Evolutionary conservation across 2,113 vertebrate genomes (phyloP), one percentile per base, ranked within the genome.

Genomic region (Azemiops feae): DNA sequence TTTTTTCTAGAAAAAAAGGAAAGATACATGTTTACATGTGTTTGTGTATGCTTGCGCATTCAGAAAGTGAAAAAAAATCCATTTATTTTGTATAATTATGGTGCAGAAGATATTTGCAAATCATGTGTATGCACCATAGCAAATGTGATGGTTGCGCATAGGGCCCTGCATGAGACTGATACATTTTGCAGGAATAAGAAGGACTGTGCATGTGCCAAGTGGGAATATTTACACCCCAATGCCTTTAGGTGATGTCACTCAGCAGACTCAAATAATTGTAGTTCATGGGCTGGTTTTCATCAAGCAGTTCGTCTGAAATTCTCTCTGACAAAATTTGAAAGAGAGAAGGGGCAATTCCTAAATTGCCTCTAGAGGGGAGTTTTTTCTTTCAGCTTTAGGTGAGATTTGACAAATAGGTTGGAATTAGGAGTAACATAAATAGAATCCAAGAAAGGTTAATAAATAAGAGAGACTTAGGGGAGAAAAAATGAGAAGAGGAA

Each of bases 21-120:
- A 22, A 22, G 43, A 25, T 55, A 12, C 14, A 20, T 55, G 47
- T 12, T 20, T 52, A 25, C 27, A 58, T 85, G 16, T 88, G 45
- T 39, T 7, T 27, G 45, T 60, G 30, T 74, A 34, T 43, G 30
- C 1, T 22, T 39, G 27, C 1, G 7, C 7, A 20, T 81, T 81
- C 16, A 34, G 53, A 18, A 22, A 23, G 22, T 39, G 87, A 23
- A 85, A 96, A 91, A 95, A 93, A 97, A 97, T 97, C 96, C 94
- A 93, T 93, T 96, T 93, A 92, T 94, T 97, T 94, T 90, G 53
- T 93, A 9, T 95, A 96, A 97, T 97, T 97, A 96, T 93, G 93
- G 96, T 95, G 94, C 27, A 95, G 96, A 96, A 97, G 96, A 97
- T 97, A 96, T 96, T 95, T 96, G 96, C 91, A 90, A 95, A 39